Conservation (phyloP, 2,888 invertebrate species). For the Sesia apiformis region DNA sequence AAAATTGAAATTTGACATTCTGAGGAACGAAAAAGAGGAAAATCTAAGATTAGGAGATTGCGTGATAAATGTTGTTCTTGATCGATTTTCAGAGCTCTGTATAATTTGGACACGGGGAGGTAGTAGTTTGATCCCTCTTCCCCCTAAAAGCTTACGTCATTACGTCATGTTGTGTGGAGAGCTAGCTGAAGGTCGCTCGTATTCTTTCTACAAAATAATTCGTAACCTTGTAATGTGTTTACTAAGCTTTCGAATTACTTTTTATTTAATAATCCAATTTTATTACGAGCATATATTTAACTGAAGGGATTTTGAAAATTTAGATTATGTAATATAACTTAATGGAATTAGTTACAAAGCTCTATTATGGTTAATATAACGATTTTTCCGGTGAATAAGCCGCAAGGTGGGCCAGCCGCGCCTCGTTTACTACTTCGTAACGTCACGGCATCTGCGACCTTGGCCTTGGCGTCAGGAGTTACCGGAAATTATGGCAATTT, state of each 20-base stretch:
- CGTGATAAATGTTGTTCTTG: no score
- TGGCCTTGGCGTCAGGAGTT: slow-evolving; percentile 27
- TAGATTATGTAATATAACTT: no score
- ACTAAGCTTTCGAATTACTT: no score
- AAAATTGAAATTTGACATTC: no score
- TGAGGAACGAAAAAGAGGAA: no score
- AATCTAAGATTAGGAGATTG: no score
- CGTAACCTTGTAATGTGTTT: no score
- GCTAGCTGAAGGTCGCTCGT: slow-evolving; percentile 3
- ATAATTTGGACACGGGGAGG: not conserved
- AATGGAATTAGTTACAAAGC: not conserved
- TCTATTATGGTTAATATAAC: slow-evolving; percentile 20
- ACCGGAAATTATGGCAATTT: slow-evolving; percentile 10
- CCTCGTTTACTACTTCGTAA: slow-evolving; percentile 26
- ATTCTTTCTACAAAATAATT: not conserved
- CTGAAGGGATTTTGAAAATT: no score
- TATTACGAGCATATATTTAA: no score
- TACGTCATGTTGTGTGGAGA: slow-evolving; percentile 10
- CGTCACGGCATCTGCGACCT: slow-evolving; percentile 25
- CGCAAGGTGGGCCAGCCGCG: slow-evolving; percentile 39
- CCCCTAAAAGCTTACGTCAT: slow-evolving; percentile 7
- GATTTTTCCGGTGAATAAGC: slow-evolving; percentile 24
- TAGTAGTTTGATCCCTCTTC: not conserved
- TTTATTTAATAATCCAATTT: no score
- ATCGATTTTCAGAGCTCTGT: not conserved